Evolutionary conservation across 2,797 vertebrate genomes (phyloP).

Genomic region (Phylloscopus collybita): DNA sequence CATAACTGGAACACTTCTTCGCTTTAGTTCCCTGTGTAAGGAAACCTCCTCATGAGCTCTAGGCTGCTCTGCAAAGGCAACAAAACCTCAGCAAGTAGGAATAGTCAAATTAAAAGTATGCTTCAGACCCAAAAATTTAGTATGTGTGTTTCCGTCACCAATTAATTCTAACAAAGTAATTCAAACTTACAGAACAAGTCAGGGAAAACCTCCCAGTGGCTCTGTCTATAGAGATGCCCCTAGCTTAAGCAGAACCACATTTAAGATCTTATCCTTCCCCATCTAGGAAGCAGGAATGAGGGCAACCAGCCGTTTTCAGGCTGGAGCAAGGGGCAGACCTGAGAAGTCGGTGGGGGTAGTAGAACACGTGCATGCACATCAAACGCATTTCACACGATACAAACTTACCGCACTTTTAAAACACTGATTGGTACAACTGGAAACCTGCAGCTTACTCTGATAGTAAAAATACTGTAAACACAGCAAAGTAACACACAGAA

Average conservation of each 20-base stretch:
- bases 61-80: background rate
- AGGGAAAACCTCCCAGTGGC: fast-evolving
- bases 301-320: background rate
- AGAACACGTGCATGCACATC: fast-evolving
- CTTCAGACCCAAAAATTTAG: background rate
- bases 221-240: background rate
- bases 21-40: background rate
- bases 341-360: fast-evolving
- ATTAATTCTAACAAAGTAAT: background rate
- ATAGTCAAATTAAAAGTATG: fast-evolving
- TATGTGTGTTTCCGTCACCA: fast-evolving
- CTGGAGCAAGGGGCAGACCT: too few relatives aligned
- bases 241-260: background rate
- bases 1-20: background rate
- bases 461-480: fast-evolving
- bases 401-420: fast-evolving
- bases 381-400: fast-evolving
- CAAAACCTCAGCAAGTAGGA: background rate
- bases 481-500: background rate
- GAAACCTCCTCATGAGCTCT: background rate
- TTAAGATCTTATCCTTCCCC: background rate
- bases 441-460: background rate
- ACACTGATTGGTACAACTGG: fast-evolving
- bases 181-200: background rate
- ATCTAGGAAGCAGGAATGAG: background rate